Percentiles rank a stretch among this genome's conserved stretches.
phyloP scores from a whole-genome alignment of 2,797 vertebrate genomes.

The Halcyon chelicuti region DNA sequence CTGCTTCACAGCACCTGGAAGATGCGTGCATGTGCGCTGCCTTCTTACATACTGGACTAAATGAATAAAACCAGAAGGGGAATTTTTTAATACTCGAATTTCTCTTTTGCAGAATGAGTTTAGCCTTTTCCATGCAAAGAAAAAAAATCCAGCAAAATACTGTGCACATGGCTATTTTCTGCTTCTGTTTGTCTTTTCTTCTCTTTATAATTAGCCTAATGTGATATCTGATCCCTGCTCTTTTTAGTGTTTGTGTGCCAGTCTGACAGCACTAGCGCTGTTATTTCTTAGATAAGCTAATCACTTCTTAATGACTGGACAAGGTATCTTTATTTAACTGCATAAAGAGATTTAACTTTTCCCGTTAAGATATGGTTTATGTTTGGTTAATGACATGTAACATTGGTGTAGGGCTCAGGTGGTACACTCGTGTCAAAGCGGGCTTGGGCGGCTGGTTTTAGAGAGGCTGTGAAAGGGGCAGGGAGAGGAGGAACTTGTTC shows the following conservation, averaged over 20 bases:
- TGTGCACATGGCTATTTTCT: constrained; percentile 38
- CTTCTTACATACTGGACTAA: accelerated
- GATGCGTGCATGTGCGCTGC: accelerated
- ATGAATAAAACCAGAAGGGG: not conserved
- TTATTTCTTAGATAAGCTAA: constrained; percentile 65
- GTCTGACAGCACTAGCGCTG: constrained; percentile 42
- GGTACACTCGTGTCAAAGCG: not conserved
- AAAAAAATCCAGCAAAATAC: constrained; percentile 29
- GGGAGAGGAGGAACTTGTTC: not conserved
- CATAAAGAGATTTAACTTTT: constrained; percentile 65
- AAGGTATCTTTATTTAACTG: constrained; percentile 56
- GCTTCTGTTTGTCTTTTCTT: constrained; percentile 33
- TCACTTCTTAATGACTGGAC: constrained; percentile 65
- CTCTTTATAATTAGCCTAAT: constrained; percentile 60
- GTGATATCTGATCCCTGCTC: constrained; percentile 52
- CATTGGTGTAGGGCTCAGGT: not conserved
- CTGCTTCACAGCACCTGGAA: not conserved
- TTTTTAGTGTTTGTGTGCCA: constrained; percentile 46
- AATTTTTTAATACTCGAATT: not conserved
- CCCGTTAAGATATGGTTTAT: constrained; percentile 33
- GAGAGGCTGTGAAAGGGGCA: not conserved
- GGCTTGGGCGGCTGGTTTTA: not conserved
- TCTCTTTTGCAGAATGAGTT: not conserved
- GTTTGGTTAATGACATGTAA: constrained; percentile 37
- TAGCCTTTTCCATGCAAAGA: not conserved